Base-by-base conservation (phyloP, 2,888 invertebrate species). In the Metalampra italica region DNA sequence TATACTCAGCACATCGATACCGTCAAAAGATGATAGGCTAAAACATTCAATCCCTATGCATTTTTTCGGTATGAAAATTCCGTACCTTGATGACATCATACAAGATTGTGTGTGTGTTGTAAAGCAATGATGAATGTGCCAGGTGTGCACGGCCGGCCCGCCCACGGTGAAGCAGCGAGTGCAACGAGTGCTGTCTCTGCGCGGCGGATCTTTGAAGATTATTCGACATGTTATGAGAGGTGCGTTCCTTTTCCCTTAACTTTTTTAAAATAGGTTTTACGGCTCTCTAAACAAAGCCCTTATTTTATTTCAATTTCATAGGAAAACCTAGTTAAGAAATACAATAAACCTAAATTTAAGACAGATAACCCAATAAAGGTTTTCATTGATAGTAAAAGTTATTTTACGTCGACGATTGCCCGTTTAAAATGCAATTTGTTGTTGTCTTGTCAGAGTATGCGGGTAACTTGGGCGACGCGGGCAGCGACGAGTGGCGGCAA, bases 161-260 rank as follows among this genome's bases (percentile, higher is more conserved):
- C 90, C 94, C 0, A 71, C 90, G 0, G 92, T 96, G 34, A 97
- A 97, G 73, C 96, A 97, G 71, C 91, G 97, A 51, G 96, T 98
- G 0, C 92, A 95, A 56, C 94, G 97, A 69, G 97, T 98, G 59
- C 83, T 98, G 41, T 97, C 97, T 62, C 91, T 98, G 63, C 91
- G 98, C 51, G 95, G 97, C 34, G 97, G 96, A 1, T 97, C 98
- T 0, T 91, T 98, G 62, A 97, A 97, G 86, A 96, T 96, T 7
- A 97, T 98, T 56, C 91, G 96, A 54, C 96, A 96, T 75, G 94
- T 98, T 42, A 97, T 98, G 96, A 91, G 98, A 91, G 96, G 96
- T 96, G 59, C 32, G 55, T 36, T 13, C 9, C 22, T 47, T 29
- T 32, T n/a, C n/a, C n/a, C n/a, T 34, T 49, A 40, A n/a, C n/a